These are phyloP conservation scores for Tinamus guttatus DNA, from an alignment of 2,113 vertebrate species.

Conservation along the genomic window DNA sequence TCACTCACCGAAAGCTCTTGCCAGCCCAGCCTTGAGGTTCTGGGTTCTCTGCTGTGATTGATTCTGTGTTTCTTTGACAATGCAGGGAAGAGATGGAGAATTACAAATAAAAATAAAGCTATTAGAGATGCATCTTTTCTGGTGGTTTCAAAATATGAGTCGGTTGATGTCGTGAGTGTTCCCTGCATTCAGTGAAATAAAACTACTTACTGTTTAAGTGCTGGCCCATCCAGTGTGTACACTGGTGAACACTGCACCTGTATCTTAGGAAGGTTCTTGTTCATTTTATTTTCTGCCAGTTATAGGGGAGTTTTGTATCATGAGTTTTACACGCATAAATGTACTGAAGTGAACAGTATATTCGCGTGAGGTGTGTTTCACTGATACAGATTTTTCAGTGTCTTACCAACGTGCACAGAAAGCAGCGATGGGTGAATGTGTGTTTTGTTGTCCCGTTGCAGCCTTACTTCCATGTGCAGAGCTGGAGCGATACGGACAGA, in stretches of 20 bases:
- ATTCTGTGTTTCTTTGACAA: background rate
- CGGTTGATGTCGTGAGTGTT: background rate
- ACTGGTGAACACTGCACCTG: background rate
- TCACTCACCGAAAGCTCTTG: background rate
- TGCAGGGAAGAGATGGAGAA: background rate
- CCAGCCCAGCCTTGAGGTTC: background rate
- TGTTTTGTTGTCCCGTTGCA: constrained; percentile 74
- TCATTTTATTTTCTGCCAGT: background rate
- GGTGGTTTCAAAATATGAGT: accelerated
- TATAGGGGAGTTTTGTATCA: background rate
- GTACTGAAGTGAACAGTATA: background rate
- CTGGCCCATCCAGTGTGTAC: background rate
- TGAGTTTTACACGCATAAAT: background rate
- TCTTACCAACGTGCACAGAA: background rate
- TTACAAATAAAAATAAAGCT: background rate
- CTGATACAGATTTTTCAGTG: background rate
- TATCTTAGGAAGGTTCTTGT: background rate
- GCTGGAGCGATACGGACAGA: constrained; percentile 95
- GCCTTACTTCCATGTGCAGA: constrained; percentile 99
- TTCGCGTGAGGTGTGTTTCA: background rate
- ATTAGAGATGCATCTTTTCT: background rate
- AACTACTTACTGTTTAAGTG: background rate
- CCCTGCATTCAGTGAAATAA: background rate
- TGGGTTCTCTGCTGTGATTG: background rate
- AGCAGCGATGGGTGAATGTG: background rate